Evolutionary conservation across 2,797 vertebrate genomes (phyloP).

Genomic region (Percopsis omiscomaycus): DNA sequence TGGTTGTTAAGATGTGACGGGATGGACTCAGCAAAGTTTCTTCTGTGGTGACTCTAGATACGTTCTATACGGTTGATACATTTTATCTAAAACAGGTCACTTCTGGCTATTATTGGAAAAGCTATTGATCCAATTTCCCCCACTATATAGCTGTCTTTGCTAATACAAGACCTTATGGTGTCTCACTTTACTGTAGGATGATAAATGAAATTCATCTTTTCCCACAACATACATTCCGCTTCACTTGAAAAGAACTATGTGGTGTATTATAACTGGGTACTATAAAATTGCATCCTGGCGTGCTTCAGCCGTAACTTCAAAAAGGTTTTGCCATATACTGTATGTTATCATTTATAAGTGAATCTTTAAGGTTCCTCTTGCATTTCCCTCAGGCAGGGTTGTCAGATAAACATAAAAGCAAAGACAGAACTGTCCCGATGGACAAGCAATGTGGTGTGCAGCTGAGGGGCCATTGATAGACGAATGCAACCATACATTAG

Average conservation of each 20-base stretch:
- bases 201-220: conserved; percentile 25
- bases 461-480: conserved; percentile 20
- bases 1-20: background rate
- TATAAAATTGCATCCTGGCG: conserved; percentile 40
- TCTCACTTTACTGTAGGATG: conserved; percentile 3
- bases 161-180: background rate
- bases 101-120: conserved; percentile 18
- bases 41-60: conserved; percentile 11
- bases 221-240: background rate
- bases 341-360: background rate
- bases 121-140: background rate
- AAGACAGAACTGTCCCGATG: conserved; percentile 31
- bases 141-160: conserved; percentile 2
- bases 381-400: conserved; percentile 35
- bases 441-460: conserved; percentile 46
- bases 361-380: conserved; percentile 40
- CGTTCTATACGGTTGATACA: conserved; percentile 2
- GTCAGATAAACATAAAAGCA: conserved; percentile 36
- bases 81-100: background rate
- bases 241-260: conserved; percentile 45
- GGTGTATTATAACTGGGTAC: conserved; percentile 40
- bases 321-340: conserved; percentile 26
- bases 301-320: conserved; percentile 49
- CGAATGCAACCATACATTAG: conserved; percentile 9
- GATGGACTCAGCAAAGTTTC: too few species aligned